These are phyloP conservation scores for Triops longicaudatus DNA, from an alignment of 1,140 invertebrate genomes.

Conservation along the genomic window DNA sequence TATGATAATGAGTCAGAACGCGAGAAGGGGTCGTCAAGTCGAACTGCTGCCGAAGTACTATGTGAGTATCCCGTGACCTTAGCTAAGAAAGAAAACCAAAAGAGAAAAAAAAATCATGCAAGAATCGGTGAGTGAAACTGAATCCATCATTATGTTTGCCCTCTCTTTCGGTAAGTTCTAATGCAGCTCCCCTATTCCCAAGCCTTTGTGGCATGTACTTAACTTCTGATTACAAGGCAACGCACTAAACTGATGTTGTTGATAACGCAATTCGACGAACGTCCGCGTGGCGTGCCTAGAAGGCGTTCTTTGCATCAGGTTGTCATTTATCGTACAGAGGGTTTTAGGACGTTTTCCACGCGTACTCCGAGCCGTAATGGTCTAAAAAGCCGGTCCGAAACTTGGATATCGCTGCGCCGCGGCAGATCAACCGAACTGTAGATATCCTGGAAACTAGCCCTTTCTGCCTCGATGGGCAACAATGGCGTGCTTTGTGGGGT, in stretches of 20 bases:
- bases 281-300: background rate
- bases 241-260: background rate
- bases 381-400: background rate
- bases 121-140: background rate
- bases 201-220: background rate
- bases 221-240: background rate
- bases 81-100: background rate
- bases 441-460: slow-evolving; percentile 6
- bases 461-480: background rate
- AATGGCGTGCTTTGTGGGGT: background rate
- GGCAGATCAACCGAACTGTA: background rate
- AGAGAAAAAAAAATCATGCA: background rate
- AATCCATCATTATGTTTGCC: background rate
- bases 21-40: background rate
- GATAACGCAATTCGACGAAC: background rate
- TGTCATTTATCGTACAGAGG: background rate
- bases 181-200: background rate
- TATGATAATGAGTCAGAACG: background rate
- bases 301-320: background rate
- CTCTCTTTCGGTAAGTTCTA: background rate
- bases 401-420: background rate
- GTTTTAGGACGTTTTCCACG: background rate
- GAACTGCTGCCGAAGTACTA: background rate
- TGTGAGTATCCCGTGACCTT: no score
- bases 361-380: background rate